Evolutionary conservation across 2,113 vertebrate species (phyloP).

Genomic region (Panthera uncia): DNA sequence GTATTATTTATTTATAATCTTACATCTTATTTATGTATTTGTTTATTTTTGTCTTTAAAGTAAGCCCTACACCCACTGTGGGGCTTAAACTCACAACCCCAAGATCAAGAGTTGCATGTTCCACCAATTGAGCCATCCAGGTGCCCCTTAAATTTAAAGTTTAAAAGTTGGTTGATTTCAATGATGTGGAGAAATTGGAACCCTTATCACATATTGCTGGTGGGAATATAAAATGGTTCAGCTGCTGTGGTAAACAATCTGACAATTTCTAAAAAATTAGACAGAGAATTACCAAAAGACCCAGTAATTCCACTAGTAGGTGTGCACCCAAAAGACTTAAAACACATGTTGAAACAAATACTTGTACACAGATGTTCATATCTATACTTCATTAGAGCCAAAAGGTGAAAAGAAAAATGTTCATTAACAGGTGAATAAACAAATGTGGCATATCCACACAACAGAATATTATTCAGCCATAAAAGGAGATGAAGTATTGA

Average conservation of each 20-base stretch:
- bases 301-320: not conserved
- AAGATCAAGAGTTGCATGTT: not conserved
- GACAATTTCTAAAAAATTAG: slow-evolving; percentile 16
- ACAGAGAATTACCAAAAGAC: not conserved
- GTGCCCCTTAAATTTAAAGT: not conserved
- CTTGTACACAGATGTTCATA: not conserved
- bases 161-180: slow-evolving; percentile 36
- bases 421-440: not conserved
- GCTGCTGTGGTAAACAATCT: not conserved
- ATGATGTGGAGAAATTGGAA: slow-evolving; percentile 34
- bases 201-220: not conserved
- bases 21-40: not conserved
- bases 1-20: no score
- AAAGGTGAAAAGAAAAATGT: not conserved
- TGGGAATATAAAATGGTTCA: slow-evolving; percentile 5
- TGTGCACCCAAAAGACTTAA: not conserved
- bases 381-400: not conserved
- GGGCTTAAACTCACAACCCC: not conserved
- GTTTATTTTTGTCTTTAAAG: not conserved
- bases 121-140: not conserved
- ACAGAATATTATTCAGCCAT: not conserved
- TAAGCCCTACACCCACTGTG: not conserved
- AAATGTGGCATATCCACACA: not conserved
- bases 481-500: not conserved
- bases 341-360: not conserved